A percentile compares a stretch with the other conserved stretches of the same genome.
These are phyloP conservation scores for Suricata suricatta DNA, from an alignment of 2,113 vertebrate genomes.

Conservation along the genomic window DNA sequence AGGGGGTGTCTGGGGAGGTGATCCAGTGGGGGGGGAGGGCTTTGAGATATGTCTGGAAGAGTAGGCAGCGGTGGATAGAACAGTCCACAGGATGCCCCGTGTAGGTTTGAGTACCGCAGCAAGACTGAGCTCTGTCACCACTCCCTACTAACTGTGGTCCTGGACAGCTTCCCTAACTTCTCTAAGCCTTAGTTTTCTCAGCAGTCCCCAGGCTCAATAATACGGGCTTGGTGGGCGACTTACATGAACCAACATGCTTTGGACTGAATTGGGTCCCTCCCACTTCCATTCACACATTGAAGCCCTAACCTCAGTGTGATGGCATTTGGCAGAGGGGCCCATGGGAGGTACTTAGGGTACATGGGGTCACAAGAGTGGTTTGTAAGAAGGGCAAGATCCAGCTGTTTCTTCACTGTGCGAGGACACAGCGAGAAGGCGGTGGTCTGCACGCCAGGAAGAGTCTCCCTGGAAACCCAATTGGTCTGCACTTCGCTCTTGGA, in stretches of 20 bases:
- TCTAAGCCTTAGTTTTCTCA: background rate
- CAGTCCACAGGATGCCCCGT: accelerated
- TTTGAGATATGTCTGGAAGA: background rate
- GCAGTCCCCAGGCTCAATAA: background rate
- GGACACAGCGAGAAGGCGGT: background rate
- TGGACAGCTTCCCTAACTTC: background rate
- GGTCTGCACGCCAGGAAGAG: background rate
- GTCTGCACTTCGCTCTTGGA: background rate
- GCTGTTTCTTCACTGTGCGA: background rate
- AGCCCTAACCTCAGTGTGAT: background rate
- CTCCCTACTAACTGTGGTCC: background rate
- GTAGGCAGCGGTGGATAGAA: background rate
- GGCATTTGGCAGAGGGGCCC: background rate
- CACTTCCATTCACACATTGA: background rate
- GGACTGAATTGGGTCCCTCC: background rate
- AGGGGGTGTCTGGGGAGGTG: background rate
- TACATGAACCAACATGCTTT: background rate
- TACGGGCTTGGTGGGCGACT: background rate
- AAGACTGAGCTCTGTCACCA: background rate
- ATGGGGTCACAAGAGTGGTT: background rate
- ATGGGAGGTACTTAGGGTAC: background rate
- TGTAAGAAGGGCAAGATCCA: background rate
- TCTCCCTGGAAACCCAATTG: background rate
- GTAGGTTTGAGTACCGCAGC: background rate
- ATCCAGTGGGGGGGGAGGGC: no score